Conservation (phyloP, 2,113 vertebrate species). For the Petrocephalus zakoni region DNA sequence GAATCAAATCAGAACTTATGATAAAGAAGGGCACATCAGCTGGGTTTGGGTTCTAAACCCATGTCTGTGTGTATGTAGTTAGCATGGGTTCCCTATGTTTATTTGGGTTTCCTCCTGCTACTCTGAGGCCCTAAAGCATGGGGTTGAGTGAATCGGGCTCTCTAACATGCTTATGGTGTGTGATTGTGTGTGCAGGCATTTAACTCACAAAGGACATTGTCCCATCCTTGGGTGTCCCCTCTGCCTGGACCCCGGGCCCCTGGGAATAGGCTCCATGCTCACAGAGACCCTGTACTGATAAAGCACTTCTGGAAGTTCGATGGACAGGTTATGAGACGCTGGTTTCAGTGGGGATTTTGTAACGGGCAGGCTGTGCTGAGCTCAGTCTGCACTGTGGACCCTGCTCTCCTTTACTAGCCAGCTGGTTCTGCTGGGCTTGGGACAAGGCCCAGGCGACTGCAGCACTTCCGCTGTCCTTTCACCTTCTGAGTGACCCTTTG, state of each 20-base stretch:
- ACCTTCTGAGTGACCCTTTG: not conserved
- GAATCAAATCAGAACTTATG: not conserved
- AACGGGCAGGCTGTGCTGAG: not conserved
- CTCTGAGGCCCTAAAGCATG: not conserved
- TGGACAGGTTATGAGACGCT: not conserved
- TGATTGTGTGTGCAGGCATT: not conserved
- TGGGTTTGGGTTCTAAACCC: not conserved
- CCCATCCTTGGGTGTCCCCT: not conserved
- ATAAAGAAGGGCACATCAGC: not conserved
- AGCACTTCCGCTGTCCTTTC: not conserved
- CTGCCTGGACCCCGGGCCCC: not conserved
- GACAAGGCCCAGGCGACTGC: not conserved
- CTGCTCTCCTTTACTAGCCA: not conserved
- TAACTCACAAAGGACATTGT: not conserved
- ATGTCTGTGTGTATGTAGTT: not conserved
- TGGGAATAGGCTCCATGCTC: not conserved
- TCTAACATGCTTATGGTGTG: not conserved
- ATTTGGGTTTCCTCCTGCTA: not conserved
- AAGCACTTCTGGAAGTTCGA: not conserved
- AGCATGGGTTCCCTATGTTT: not conserved
- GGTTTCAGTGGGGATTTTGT: not conserved
- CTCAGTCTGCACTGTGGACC: not conserved
- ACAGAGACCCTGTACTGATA: not conserved
- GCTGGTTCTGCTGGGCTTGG: not conserved
- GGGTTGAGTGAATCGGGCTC: not conserved